Conservation (phyloP, 35 echinoderm and acorn worm genomes). For the Hemicentrotus pulcherrimus region DNA sequence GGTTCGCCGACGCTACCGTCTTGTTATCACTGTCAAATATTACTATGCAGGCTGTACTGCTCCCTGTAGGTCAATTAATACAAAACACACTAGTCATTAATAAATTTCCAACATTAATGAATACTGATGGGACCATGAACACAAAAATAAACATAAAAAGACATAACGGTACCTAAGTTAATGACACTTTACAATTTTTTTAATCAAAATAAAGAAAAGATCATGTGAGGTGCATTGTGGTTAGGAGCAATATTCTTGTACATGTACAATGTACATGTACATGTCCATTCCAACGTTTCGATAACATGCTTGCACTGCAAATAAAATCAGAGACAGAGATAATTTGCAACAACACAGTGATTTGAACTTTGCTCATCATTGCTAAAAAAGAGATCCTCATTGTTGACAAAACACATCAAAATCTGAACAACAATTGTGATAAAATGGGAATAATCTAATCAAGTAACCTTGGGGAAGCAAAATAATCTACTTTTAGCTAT, state of each 20-base stretch:
- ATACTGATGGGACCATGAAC: background rate
- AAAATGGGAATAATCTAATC: no score
- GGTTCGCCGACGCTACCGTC: slow-evolving; percentile 86
- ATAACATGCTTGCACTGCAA: background rate
- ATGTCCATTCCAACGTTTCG: no score
- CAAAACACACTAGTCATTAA: slow-evolving; percentile 20
- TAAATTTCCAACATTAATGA: background rate
- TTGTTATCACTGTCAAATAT: slow-evolving; percentile 89
- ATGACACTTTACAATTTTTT: no score
- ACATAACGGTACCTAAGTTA: no score
- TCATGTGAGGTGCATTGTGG: no score
- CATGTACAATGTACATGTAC: no score
- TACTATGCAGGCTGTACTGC: slow-evolving; percentile 96
- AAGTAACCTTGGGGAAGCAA: no score
- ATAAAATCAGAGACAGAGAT: background rate
- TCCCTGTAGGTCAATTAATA: slow-evolving; percentile 61
- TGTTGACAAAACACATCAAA: background rate
- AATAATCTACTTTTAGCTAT: no score
- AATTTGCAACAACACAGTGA: no score
- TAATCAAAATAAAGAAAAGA: no score
- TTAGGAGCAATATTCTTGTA: no score
- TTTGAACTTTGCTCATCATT: background rate
- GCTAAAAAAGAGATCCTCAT: background rate
- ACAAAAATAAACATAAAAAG: no score
- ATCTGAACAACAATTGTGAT: background rate